These are phyloP conservation scores for Heterocephalus glaber DNA, from an alignment of 2,113 vertebrate species.

Conservation along the genomic window DNA sequence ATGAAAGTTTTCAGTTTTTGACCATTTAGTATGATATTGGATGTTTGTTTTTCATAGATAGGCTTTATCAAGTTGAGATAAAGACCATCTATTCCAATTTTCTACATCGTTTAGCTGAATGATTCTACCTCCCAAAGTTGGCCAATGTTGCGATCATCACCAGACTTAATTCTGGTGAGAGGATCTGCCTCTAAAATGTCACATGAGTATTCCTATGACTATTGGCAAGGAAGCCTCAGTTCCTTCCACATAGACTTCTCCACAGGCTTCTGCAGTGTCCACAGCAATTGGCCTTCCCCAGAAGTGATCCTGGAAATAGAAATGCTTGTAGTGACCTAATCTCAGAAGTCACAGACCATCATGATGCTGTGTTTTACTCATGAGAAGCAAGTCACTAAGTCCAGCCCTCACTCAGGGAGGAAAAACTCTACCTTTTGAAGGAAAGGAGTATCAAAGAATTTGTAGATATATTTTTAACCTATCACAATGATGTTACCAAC, in stretches of 20 bases:
- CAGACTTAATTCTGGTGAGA: neutral
- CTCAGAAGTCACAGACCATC: slow-evolving; percentile 23
- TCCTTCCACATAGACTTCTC: neutral
- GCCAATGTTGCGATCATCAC: neutral
- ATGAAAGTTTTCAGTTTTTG: too few species aligned
- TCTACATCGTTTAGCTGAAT: too few species aligned
- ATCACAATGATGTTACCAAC: neutral
- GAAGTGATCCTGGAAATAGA: neutral
- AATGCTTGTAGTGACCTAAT: neutral
- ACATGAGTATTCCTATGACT: neutral
- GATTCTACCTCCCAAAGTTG: neutral
- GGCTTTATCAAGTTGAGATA: too few species aligned
- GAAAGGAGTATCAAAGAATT: neutral
- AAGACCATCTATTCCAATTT: too few species aligned
- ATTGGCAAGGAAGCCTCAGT: neutral
- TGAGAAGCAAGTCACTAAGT: neutral
- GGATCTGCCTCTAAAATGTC: neutral
- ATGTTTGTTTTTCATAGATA: too few species aligned
- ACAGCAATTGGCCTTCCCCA: neutral
- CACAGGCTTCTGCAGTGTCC: neutral
- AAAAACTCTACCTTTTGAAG: neutral
- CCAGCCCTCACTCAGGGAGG: neutral
- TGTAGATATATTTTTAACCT: slow-evolving; percentile 20
- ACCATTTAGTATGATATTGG: too few species aligned
- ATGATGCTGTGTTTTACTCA: neutral